Percentiles rank a stretch among this genome's conserved stretches.
Conservation (phyloP, 37 sponge, comb jelly and placozoan genomes). For the Aplysina aerophoba region DNA sequence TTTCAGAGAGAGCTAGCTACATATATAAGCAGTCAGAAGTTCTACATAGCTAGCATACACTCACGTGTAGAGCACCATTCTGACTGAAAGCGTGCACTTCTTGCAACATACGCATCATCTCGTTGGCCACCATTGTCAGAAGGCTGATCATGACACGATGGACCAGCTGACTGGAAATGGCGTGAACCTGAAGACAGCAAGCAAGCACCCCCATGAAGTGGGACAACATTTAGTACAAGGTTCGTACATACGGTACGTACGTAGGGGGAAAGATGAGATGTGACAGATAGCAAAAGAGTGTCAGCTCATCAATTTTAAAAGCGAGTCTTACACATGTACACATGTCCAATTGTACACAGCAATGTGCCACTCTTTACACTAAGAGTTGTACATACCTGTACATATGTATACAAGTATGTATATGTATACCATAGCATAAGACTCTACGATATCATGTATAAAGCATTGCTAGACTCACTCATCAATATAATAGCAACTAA, state of each 20-base stretch:
- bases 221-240: neutral
- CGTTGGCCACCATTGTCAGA: constrained; percentile 39
- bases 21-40: neutral
- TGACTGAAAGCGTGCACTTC: constrained; percentile 62
- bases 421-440: too few relatives aligned
- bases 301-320: too few relatives aligned
- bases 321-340: too few relatives aligned
- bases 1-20: neutral
- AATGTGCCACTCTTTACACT: too few relatives aligned
- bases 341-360: too few relatives aligned
- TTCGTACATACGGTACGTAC: neutral
- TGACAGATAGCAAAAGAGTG: too few relatives aligned
- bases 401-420: too few relatives aligned
- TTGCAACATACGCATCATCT: constrained; percentile 53
- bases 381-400: too few relatives aligned
- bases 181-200: constrained; percentile 49
- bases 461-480: neutral
- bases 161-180: constrained; percentile 65
- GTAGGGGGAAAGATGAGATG: too few relatives aligned
- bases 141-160: constrained; percentile 55
- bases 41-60: neutral
- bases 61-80: constrained; percentile 72
- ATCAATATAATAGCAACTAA: neutral
- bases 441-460: neutral
- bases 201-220: neutral